Evolutionary conservation across 2,797 vertebrate species (phyloP), one percentile per base, ranked within the genome.

Genomic region (Hylomyscus alleni): DNA sequence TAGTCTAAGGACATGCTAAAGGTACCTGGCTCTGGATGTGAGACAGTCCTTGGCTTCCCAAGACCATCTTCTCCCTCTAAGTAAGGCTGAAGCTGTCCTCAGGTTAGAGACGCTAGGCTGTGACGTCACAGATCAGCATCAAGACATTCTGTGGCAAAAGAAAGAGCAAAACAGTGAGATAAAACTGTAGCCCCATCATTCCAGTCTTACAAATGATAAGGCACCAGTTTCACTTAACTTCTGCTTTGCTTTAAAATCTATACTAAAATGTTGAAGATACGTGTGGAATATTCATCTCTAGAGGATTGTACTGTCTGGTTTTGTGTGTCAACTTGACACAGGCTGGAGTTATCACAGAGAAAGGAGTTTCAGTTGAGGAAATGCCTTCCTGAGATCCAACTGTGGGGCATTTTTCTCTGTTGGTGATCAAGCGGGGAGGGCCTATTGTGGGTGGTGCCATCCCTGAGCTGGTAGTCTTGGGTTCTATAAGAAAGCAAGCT

Each of bases 111-210:
- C 31, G 37, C 69, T 72, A 67, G 62, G 65, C 37, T 75, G 19
- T 1, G 1, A 62, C 72, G 19, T 65, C 40, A 20, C 62, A 24
- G 0, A 15, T 50, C 4, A 60, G 14, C 34, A 47, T 34, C 31
- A 50, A 89, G 65, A 78, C 92, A 84, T 80, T 1, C 44, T 4
- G 19, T 56, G 82, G 60, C 76, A 13, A 69, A 95, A 89, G 75
- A 87, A 14, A 40, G 80, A 60, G 37, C 26, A 20, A 0, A 22
- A 26, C 8, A 0, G n/a, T n/a, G 2, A 34, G 29, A 73, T 90
- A 34, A 93, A 89, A 62, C 20, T 76, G 12, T 6, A 1, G 72
- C 72, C 72, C 62, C 31, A 19, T 34, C 15, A 26, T 7, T 40
- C 29, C 54, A n/a, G 10, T 31, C 52, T 89, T 75, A 6, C 89